Conservation (phyloP, 2,797 vertebrate species). For the Lacerta bilineata region DNA sequence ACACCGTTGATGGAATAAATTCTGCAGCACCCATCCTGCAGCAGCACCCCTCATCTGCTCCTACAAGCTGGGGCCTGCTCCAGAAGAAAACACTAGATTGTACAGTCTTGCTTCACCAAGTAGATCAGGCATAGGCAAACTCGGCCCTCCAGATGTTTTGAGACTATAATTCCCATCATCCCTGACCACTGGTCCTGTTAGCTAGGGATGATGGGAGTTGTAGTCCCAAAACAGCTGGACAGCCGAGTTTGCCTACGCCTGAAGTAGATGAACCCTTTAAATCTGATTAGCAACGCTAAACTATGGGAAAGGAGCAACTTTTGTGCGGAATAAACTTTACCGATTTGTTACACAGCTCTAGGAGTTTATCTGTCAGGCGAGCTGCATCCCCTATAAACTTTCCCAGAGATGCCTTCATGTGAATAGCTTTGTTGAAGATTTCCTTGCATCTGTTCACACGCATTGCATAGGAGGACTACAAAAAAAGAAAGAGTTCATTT, state of each 20-base stretch:
- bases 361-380: conserved; percentile 93
- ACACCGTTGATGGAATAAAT: no score
- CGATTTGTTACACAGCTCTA: conserved; percentile 97
- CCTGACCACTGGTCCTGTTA: no score
- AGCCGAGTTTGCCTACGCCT: no score
- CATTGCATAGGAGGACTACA: conserved; percentile 93
- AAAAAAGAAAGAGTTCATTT: conserved; percentile 26
- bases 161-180: no score
- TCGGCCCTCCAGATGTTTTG: no score
- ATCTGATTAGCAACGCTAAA: neutral
- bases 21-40: no score
- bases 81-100: neutral
- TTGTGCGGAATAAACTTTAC: conserved; percentile 73
- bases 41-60: no score
- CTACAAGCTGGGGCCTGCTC: no score
- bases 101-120: neutral
- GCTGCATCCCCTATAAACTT: conserved; percentile 96
- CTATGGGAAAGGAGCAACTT: neutral
- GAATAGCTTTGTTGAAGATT: conserved; percentile 92
- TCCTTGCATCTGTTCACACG: conserved; percentile 96
- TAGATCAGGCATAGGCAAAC: neutral
- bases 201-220: no score
- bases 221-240: no score
- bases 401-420: conserved; percentile 89
- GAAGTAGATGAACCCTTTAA: neutral